Conservation (phyloP, 2,888 invertebrate species). For the Lithophane semibrunnea region DNA sequence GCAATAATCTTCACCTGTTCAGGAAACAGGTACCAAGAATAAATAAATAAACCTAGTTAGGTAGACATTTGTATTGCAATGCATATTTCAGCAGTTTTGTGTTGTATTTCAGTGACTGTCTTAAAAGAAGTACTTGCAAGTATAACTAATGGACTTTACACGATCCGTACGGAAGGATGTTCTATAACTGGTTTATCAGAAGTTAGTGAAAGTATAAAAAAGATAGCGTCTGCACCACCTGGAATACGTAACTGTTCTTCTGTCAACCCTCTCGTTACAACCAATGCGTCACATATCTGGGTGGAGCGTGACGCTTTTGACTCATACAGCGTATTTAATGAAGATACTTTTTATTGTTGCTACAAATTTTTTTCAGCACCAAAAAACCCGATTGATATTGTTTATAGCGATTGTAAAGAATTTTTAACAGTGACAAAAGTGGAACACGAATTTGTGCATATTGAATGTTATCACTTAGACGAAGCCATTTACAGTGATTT, state of each 20-base stretch:
- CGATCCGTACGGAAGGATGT: slow-evolving; percentile 70
- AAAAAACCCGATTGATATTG: slow-evolving; percentile 52
- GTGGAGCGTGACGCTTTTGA: slow-evolving; percentile 59
- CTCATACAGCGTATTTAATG: slow-evolving; percentile 47
- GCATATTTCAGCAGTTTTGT: slow-evolving; percentile 30
- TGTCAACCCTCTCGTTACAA: slow-evolving; percentile 54
- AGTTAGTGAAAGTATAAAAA: slow-evolving; percentile 56
- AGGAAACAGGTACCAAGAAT: background rate
- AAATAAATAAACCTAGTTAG: too few species aligned
- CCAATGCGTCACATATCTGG: slow-evolving; percentile 71
- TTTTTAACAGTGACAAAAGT: slow-evolving; percentile 63
- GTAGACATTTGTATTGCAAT: slow-evolving; percentile 11
- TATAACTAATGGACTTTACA: slow-evolving; percentile 52
- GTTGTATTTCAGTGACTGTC: slow-evolving; percentile 35
- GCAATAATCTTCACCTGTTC: background rate
- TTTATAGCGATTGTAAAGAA: slow-evolving; percentile 65
- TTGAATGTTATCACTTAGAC: slow-evolving; percentile 91
- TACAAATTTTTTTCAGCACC: slow-evolving; percentile 65
- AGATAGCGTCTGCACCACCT: slow-evolving; percentile 47
- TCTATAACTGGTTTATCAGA: slow-evolving; percentile 65
- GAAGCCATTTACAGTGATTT: slow-evolving; percentile 67
- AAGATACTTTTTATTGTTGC: slow-evolving; percentile 67
- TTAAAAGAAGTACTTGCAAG: slow-evolving; percentile 9
- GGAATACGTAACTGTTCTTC: slow-evolving; percentile 55
- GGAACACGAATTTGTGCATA: slow-evolving; percentile 67